Percentiles rank a stretch among this genome's conserved stretches.
phyloP scores from a whole-genome alignment of 2,888 invertebrate genomes.

The Ormyrus nitidulus region DNA sequence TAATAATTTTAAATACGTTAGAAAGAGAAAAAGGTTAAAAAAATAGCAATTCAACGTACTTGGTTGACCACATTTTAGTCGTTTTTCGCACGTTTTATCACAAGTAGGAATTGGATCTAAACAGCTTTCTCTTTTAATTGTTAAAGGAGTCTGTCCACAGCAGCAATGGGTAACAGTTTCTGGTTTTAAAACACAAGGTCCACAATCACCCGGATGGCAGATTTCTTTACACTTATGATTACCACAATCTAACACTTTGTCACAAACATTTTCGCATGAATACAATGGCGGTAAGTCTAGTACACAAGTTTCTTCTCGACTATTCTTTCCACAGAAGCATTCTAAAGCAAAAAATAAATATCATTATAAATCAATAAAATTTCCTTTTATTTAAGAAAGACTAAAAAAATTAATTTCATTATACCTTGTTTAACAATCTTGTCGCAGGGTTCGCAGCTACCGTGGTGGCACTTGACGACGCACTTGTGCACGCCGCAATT shows the following conservation, averaged over 20 bases:
- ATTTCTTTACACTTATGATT: conserved; percentile 83
- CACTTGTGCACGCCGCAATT: conserved; percentile 89
- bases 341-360: conserved; percentile 58
- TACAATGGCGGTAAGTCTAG: conserved; percentile 77
- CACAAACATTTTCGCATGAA: conserved; percentile 81
- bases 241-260: conserved; percentile 79
- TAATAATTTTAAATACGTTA: neutral
- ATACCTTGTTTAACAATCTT: conserved; percentile 82
- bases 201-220: conserved; percentile 85
- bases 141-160: conserved; percentile 83
- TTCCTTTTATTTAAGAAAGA: neutral
- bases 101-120: conserved; percentile 90
- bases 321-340: conserved; percentile 84
- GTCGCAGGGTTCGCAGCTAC: conserved; percentile 84
- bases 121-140: conserved; percentile 81
- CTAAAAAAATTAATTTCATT: neutral
- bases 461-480: conserved; percentile 85
- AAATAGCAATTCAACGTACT: conserved; percentile 61
- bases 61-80: conserved; percentile 74
- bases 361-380: neutral
- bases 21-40: neutral
- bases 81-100: conserved; percentile 78
- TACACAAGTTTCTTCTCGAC: conserved; percentile 81
- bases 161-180: conserved; percentile 82
- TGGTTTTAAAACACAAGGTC: conserved; percentile 81